These are phyloP conservation scores for Sebastes alutus DNA, from an alignment of 2,797 vertebrate species.

Conservation along the genomic window DNA sequence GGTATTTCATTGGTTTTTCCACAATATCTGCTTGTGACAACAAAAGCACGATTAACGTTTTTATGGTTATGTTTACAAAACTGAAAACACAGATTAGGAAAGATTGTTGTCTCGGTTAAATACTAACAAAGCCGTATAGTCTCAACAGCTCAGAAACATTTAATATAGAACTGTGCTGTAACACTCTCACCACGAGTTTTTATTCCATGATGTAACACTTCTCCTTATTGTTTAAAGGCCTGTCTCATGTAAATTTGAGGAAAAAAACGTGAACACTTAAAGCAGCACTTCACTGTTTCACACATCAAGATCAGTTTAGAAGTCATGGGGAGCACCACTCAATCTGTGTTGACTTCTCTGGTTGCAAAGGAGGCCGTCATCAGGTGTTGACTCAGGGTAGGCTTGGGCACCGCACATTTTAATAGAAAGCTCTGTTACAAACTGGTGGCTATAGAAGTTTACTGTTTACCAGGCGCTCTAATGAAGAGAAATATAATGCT, in stretches of 20 bases:
- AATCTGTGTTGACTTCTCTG: neutral
- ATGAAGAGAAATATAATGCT: no score
- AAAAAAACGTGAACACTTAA: no score
- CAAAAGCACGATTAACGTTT: neutral
- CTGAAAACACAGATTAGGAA: neutral
- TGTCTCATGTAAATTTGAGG: neutral
- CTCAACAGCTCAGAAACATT: neutral
- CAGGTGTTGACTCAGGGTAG: neutral
- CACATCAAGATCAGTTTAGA: neutral
- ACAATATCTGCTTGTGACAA: neutral
- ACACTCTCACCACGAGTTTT: neutral
- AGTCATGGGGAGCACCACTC: neutral
- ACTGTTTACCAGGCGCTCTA: no score
- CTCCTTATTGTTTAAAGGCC: neutral
- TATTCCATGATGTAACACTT: neutral
- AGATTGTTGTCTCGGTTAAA: neutral
- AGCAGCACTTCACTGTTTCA: accelerated
- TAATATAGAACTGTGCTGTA: neutral
- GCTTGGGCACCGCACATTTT: neutral
- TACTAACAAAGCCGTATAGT: neutral
- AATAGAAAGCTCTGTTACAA: neutral
- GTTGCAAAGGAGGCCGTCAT: neutral
- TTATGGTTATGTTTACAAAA: neutral
- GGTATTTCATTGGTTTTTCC: neutral
- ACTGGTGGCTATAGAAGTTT: neutral